Evolutionary conservation across 2,797 vertebrate species (phyloP).

Genomic region (Syncerus caffer): DNA sequence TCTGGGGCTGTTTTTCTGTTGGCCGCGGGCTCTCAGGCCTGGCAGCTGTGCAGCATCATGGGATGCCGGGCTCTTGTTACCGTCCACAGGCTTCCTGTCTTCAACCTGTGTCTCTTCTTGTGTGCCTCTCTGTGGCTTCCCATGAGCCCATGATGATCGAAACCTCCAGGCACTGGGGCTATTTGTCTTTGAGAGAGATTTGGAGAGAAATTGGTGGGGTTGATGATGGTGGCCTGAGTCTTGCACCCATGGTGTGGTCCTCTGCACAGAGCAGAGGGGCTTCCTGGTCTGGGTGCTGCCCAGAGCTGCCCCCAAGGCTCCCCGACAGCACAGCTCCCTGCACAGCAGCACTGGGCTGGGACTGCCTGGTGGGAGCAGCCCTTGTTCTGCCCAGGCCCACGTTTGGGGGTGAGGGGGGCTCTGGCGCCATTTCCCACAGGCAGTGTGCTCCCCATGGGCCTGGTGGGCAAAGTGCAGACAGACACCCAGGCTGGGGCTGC

Average conservation of each 20-base stretch:
- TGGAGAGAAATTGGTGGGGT: fast-evolving
- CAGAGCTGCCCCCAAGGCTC: not conserved
- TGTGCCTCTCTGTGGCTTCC: not conserved
- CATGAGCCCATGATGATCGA: fast-evolving
- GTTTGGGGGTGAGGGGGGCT: not conserved
- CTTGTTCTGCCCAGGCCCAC: fast-evolving
- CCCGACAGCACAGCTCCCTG: fast-evolving
- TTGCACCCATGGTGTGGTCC: fast-evolving
- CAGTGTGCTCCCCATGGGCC: fast-evolving
- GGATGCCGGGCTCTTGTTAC: not conserved
- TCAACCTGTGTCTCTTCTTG: not conserved
- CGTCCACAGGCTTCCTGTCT: not conserved
- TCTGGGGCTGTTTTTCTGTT: not conserved
- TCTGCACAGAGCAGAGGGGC: not conserved
- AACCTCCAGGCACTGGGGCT: not conserved
- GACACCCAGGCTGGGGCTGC: not conserved
- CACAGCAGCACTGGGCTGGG: not conserved
- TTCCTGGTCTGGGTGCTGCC: not conserved
- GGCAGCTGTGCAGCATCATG: too few species aligned
- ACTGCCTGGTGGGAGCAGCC: not conserved
- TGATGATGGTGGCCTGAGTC: not conserved
- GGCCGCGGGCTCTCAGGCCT: not conserved
- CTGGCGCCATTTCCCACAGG: not conserved
- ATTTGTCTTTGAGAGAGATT: not conserved
- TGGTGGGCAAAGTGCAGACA: fast-evolving